Percentiles rank a stretch among this genome's conserved stretches.
Evolutionary conservation across 2,797 vertebrate genomes (phyloP).

Genomic region (Menidia menidia): DNA sequence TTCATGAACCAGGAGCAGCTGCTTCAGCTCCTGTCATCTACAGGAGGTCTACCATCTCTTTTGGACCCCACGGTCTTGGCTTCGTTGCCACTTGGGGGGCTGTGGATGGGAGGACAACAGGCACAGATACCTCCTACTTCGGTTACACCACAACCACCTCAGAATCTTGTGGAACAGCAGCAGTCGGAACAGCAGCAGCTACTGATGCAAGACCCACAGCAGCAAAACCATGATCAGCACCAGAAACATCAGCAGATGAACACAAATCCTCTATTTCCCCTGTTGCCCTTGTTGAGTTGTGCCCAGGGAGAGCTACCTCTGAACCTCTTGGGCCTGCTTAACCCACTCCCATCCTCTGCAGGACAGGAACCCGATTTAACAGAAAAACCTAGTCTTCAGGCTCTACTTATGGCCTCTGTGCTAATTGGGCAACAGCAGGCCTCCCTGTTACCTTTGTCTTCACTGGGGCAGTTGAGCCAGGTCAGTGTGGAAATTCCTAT

Average conservation of each 20-base stretch:
- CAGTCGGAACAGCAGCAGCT: conserved; percentile 64
- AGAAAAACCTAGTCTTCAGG: conserved; percentile 82
- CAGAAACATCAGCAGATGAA: conserved; percentile 83
- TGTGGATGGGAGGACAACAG: conserved; percentile 80
- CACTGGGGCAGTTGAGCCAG: conserved; percentile 80
- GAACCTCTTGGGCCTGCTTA: conserved; percentile 84
- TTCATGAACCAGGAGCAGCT: conserved; percentile 92
- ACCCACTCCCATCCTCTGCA: conserved; percentile 81
- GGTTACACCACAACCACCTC: conserved; percentile 56
- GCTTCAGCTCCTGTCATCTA: conserved; percentile 86
- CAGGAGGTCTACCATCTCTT: conserved; percentile 82
- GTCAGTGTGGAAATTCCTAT: conserved; percentile 86
- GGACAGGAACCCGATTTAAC: conserved; percentile 81
- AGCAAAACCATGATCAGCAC: conserved; percentile 76
- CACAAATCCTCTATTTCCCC: conserved; percentile 67
- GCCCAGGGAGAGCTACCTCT: conserved; percentile 83
- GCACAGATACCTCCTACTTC: conserved; percentile 58
- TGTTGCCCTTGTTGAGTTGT: conserved; percentile 82
- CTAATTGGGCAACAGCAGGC: conserved; percentile 83
- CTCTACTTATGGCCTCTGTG: conserved; percentile 89
- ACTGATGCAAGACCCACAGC: conserved; percentile 68
- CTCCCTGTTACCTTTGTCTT: conserved; percentile 80
- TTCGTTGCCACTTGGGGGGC: conserved; percentile 77
- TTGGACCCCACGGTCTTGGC: conserved; percentile 83
- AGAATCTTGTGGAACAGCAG: conserved; percentile 66